phyloP scores from a whole-genome alignment of 2,888 invertebrate species.

The Callimorpha dominula region DNA sequence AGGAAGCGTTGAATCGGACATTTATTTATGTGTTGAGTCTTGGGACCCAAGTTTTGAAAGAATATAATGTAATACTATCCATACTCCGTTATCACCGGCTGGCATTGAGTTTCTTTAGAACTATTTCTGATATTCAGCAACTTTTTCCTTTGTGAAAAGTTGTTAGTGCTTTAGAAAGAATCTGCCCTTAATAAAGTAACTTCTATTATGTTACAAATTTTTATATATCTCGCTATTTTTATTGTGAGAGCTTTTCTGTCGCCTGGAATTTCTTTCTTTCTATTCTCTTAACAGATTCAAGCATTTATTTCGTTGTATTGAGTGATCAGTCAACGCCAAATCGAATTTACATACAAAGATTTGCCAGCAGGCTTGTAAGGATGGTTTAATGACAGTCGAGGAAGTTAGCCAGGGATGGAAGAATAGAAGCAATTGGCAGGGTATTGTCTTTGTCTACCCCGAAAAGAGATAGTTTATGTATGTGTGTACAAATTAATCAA shows the following conservation, averaged over 20 bases:
- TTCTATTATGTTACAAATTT: slow-evolving; percentile 18
- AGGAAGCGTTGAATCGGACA: slow-evolving; percentile 35
- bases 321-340: not conserved
- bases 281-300: not conserved
- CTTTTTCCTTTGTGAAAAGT: slow-evolving; percentile 19
- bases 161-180: slow-evolving; percentile 17
- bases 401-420: too few species aligned
- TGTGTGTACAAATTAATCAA: too few species aligned
- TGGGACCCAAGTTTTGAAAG: slow-evolving; percentile 20
- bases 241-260: not conserved
- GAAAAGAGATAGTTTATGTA: too few species aligned
- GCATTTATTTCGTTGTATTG: not conserved
- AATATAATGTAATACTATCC: slow-evolving; percentile 19
- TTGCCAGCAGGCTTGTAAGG: too few species aligned
- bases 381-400: too few species aligned
- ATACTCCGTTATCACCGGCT: slow-evolving; percentile 9
- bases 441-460: too few species aligned
- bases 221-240: not conserved
- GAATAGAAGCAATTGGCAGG: too few species aligned
- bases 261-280: not conserved
- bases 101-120: slow-evolving; percentile 20
- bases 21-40: slow-evolving; percentile 39
- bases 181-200: slow-evolving; percentile 13
- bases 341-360: too few species aligned
- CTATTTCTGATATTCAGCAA: slow-evolving; percentile 17